Conservation (phyloP, 2,113 vertebrate genomes). For the Lagopus leucura region DNA sequence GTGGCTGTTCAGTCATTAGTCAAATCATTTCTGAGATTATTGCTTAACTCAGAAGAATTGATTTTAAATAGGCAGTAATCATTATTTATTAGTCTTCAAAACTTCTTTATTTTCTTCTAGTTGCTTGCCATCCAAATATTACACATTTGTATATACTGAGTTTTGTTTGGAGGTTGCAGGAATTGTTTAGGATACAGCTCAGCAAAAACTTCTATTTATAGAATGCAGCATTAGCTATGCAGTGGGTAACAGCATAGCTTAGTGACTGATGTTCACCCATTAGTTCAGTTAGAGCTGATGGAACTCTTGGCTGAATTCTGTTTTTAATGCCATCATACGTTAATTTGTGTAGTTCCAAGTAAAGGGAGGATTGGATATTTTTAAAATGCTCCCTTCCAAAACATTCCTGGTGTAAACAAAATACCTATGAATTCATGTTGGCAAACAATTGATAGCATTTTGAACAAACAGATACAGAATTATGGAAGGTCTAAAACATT, state of each 20-base stretch:
- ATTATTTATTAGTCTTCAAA: not conserved
- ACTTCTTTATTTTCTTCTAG: not conserved
- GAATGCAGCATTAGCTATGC: not conserved
- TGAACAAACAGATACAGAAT: not conserved
- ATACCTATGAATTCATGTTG: not conserved
- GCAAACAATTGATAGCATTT: not conserved
- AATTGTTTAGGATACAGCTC: not conserved
- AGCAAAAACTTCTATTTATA: not conserved
- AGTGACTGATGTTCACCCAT: not conserved
- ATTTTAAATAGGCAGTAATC: not conserved
- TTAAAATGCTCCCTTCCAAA: not conserved
- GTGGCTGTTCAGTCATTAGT: not conserved
- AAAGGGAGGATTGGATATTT: not conserved
- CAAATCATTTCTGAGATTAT: not conserved
- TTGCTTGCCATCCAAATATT: not conserved
- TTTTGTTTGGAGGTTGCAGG: not conserved
- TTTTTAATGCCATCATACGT: not conserved
- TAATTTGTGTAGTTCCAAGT: not conserved
- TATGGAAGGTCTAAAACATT: not conserved
- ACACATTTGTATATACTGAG: not conserved
- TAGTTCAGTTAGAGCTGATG: not conserved
- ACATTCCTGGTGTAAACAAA: not conserved
- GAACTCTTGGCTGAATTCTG: not conserved
- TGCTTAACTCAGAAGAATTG: not conserved
- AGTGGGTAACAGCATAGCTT: not conserved